A percentile compares a stretch with the other conserved stretches of the same genome.
These are phyloP conservation scores for Chrysina gloriosa DNA, from an alignment of 2,888 invertebrate species.

Conservation along the genomic window DNA sequence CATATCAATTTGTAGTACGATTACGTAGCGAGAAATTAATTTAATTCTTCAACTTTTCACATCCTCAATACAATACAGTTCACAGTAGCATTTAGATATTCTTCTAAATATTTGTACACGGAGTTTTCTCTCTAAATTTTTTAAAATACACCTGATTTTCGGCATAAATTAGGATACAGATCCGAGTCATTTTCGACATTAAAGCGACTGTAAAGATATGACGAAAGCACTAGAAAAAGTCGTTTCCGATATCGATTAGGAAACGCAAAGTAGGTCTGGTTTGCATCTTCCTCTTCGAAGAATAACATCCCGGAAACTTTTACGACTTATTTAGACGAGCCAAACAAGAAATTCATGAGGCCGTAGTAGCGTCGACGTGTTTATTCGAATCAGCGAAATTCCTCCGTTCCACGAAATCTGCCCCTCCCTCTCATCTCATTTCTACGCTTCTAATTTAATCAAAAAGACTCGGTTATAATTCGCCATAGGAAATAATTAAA, in stretches of 20 bases:
- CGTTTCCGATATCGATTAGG: background rate
- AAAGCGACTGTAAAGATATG: too few relatives aligned
- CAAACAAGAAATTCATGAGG: background rate
- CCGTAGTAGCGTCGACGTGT: background rate
- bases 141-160: too few relatives aligned
- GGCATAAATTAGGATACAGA: too few relatives aligned
- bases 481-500: background rate
- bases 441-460: background rate
- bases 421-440: background rate
- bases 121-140: too few relatives aligned
- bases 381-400: background rate
- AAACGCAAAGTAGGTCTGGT: background rate
- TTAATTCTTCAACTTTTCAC: too few relatives aligned
- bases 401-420: background rate
- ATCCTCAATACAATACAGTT: too few relatives aligned
- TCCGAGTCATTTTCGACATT: too few relatives aligned
- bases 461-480: background rate
- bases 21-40: too few relatives aligned
- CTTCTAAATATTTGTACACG: too few relatives aligned
- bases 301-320: slow-evolving; percentile 2
- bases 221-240: background rate
- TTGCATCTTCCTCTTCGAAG: background rate
- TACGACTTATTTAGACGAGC: background rate
- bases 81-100: too few relatives aligned
- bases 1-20: too few relatives aligned